A percentile compares a stretch with the other conserved stretches of the same genome.
Conservation (phyloP, 2,888 invertebrate species). For the Automeris io region DNA sequence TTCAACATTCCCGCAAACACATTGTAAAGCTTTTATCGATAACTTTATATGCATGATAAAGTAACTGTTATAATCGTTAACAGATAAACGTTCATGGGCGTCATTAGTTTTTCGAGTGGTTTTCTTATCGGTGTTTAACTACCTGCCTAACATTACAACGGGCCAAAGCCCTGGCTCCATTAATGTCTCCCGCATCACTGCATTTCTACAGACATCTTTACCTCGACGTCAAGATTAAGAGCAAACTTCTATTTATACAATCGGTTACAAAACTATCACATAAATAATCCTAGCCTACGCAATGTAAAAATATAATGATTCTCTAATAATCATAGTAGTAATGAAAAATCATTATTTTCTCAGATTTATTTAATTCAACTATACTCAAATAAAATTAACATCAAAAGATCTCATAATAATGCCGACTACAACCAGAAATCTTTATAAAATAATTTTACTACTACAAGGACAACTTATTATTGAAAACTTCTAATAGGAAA, state of each 20-base stretch:
- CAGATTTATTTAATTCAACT: too few species aligned
- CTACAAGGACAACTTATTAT: too few species aligned
- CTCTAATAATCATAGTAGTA: too few species aligned
- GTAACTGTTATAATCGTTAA: conserved; percentile 10
- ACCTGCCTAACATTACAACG: conserved; percentile 32
- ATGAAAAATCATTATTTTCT: too few species aligned
- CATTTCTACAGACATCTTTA: conserved; percentile 6
- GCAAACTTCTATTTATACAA: conserved; percentile 2
- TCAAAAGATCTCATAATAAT: too few species aligned
- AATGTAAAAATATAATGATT: too few species aligned
- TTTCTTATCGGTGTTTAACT: conserved; percentile 31
- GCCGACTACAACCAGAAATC: too few species aligned
- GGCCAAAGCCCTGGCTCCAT: conserved; percentile 41
- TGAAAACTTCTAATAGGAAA: too few species aligned
- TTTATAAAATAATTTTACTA: too few species aligned
- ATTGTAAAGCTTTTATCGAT: conserved; percentile 8
- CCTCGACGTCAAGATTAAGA: conserved; percentile 1
- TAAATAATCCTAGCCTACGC: too few species aligned
- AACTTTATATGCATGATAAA: neutral
- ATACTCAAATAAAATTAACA: too few species aligned
- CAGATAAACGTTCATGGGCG: conserved; percentile 16
- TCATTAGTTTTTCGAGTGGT: conserved; percentile 26
- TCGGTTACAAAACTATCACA: too few species aligned
- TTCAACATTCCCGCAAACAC: conserved; percentile 7
- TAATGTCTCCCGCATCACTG: conserved; percentile 21